Percentiles rank a stretch among this genome's conserved stretches.
These are phyloP conservation scores for Melanotaenia boesemani DNA, from an alignment of 2,797 vertebrate species.

Conservation along the genomic window DNA sequence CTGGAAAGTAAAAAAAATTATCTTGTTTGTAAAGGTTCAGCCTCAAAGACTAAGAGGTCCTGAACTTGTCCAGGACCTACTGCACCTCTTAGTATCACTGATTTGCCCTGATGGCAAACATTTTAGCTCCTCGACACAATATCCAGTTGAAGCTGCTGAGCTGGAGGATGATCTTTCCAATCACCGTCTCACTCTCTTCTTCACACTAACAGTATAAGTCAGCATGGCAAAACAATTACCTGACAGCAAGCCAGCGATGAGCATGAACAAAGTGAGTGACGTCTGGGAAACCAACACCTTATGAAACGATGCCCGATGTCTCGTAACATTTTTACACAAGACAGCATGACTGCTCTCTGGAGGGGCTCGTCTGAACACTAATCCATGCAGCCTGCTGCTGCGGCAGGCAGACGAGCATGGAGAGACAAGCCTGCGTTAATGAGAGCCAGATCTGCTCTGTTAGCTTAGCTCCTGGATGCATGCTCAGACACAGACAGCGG, in stretches of 20 bases:
- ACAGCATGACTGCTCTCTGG: slow-evolving; percentile 71
- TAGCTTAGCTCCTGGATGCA: slow-evolving; percentile 41
- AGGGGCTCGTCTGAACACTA: slow-evolving; percentile 64
- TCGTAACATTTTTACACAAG: slow-evolving; percentile 70
- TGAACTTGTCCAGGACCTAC: slow-evolving; percentile 10
- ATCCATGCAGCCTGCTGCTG: slow-evolving; percentile 54
- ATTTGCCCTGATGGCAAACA: slow-evolving; percentile 43
- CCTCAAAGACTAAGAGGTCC: neutral
- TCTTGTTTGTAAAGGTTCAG: neutral
- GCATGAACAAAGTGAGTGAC: slow-evolving; percentile 67
- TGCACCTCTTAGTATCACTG: slow-evolving; percentile 26
- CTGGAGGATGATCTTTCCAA: slow-evolving; percentile 47
- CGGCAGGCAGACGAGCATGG: slow-evolving; percentile 51
- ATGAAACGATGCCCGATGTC: slow-evolving; percentile 69
- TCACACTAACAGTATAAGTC: slow-evolving; percentile 20
- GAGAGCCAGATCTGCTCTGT: slow-evolving; percentile 68
- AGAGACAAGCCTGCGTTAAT: slow-evolving; percentile 62
- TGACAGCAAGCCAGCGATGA: no score
- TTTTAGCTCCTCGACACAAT: no score
- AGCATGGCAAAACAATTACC: slow-evolving; percentile 73
- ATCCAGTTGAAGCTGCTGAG: slow-evolving; percentile 25
- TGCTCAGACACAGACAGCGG: slow-evolving; percentile 44
- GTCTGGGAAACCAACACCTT: slow-evolving; percentile 72
- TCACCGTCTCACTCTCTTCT: slow-evolving; percentile 36
- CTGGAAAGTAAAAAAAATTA: neutral